Evolutionary conservation across 35 echinoderm and acorn worm species (phyloP).

Genomic region (Lytechinus pictus): DNA sequence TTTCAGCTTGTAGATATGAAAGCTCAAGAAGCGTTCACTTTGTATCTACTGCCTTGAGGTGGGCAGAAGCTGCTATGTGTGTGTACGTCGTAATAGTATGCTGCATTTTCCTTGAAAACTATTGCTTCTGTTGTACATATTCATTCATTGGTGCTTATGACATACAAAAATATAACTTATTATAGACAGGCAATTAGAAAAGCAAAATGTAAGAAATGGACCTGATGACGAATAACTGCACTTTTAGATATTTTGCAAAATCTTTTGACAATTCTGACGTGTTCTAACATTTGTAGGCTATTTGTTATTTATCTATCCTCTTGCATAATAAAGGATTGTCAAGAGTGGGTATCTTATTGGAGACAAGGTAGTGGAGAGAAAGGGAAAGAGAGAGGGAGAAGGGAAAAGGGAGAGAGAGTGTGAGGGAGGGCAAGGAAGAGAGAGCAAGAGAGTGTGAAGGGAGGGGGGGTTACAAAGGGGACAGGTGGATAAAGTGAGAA

Average conservation of each 20-base stretch:
- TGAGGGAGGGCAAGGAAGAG: background rate
- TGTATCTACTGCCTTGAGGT: background rate
- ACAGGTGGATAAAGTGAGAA: background rate
- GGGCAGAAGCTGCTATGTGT: background rate
- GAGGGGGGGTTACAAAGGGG: background rate
- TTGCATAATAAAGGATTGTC: background rate
- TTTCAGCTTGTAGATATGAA: background rate
- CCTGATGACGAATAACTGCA: background rate
- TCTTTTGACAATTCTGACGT: background rate
- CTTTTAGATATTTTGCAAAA: background rate
- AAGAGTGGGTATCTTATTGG: background rate
- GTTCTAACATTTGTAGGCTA: background rate
- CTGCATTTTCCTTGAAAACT: background rate
- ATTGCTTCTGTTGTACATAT: constrained; percentile 19
- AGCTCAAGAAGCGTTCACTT: background rate
- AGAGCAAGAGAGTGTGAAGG: background rate
- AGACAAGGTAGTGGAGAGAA: background rate
- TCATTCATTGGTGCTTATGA: background rate
- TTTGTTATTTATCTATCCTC: background rate
- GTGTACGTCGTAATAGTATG: background rate
- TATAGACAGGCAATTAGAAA: background rate
- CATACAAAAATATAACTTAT: background rate
- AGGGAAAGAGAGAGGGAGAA: background rate
- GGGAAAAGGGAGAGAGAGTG: background rate
- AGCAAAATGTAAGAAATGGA: background rate